Evolutionary conservation across 2,888 invertebrate species (phyloP).

Genomic region (Dichetophora obliterata): DNA sequence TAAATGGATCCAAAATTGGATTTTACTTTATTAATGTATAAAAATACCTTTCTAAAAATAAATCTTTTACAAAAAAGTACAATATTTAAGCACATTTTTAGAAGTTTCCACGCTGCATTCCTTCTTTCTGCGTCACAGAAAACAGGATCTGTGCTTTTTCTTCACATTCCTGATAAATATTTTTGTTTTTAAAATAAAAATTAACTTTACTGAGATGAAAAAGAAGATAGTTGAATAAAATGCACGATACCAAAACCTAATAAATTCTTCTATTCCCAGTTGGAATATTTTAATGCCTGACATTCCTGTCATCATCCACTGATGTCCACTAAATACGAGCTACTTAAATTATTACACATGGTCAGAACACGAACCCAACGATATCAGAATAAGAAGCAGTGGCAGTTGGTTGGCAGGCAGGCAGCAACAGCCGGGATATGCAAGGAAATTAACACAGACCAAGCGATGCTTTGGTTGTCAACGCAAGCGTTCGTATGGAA

Average conservation of each 20-base stretch:
- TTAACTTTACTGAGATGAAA: neutral
- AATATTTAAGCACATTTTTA: no score
- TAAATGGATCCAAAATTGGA: no score
- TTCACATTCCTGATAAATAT: neutral
- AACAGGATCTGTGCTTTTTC: no score
- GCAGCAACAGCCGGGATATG: neutral
- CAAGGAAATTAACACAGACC: conserved; percentile 40
- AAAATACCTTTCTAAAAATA: no score
- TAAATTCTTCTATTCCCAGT: neutral
- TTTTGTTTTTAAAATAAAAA: neutral
- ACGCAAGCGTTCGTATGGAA: conserved; percentile 43
- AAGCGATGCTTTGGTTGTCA: conserved; percentile 44
- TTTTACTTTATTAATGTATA: no score
- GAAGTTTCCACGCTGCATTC: no score
- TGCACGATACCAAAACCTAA: neutral
- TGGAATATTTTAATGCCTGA: neutral
- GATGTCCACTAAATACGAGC: conserved; percentile 36
- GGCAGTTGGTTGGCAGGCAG: neutral
- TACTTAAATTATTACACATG: conserved; percentile 38
- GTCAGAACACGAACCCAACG: conserved; percentile 14
- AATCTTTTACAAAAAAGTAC: no score
- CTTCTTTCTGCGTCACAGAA: no score
- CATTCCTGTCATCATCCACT: conserved; percentile 29
- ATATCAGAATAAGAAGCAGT: neutral
- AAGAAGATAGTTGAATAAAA: no score